Evolutionary conservation across 1,140 invertebrate species (phyloP), one percentile per base, ranked within the genome.

Genomic region (Acyrthosiphon pisum): DNA sequence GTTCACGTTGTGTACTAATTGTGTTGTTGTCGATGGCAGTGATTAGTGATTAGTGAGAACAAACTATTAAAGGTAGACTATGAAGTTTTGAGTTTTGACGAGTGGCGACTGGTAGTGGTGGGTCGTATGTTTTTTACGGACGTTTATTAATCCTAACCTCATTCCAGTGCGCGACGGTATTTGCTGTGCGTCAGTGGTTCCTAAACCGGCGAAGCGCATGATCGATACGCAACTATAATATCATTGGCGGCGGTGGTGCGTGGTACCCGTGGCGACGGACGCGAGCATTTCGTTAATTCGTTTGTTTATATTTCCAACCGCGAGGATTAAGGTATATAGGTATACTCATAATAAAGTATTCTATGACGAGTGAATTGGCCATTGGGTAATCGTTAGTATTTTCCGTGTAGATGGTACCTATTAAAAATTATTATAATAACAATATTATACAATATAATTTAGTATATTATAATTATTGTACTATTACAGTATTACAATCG

Each of bases 91-190:
- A 46, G 48, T 53, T 53, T 53, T 53, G 50, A 53, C 6, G 50
- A 76, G 53, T n/a, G 37, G 37, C 20, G 87, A 22, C 30, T 44
- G 23, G 11, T 90, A 11, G 56, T 90, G 37, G 8, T 90, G 53
- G 89, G 89, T 90, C 89, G 89, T 90, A 90, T 90, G 89, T 90
- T 68, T 53, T 88, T 90, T 89, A 23, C 53, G 14, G 14, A 68
- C 89, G 89, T 68, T 90, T 86, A 84, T 93, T 84, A 84, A 93
- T 93, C 81, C 91, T 93, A 93, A 93, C 91, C 91, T 92, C 30
- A 93, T 53, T 93, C 50, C 48, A 6, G 89, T 44, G 89, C 81
- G 20, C 81, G 44, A 53, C 44, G 81, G 26, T 83, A 93, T 60
- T 35, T 37, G 20, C n/a, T 7, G 48, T 46, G 6, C 46, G n/a